Evolutionary conservation across 1,140 invertebrate genomes (phyloP).

Genomic region (Sitobion miscanthi): DNA sequence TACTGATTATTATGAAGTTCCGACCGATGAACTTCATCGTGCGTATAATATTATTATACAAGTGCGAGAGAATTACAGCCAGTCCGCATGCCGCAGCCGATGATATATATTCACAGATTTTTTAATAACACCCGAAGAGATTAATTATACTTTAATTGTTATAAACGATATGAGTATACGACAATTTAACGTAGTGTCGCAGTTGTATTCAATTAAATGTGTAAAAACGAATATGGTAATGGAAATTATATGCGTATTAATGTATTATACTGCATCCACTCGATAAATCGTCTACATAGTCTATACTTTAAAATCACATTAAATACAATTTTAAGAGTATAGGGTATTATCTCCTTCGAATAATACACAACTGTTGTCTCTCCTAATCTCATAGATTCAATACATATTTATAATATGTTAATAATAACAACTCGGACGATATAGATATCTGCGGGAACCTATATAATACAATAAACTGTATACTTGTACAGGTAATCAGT

Average conservation of each 20-base stretch:
- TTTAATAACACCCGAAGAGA: no score
- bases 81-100: no score
- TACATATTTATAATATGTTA: not conserved
- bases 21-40: no score
- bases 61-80: no score
- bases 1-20: no score
- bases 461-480: not conserved
- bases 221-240: not conserved
- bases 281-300: no score
- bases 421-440: not conserved
- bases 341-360: not conserved
- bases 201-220: not conserved
- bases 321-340: not conserved
- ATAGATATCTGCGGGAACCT: not conserved
- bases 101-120: no score
- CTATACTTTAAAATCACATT: no score
- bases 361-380: not conserved
- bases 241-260: not conserved
- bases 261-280: not conserved
- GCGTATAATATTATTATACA: no score
- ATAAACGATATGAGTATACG: not conserved
- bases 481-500: not conserved
- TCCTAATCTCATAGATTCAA: not conserved
- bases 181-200: not conserved
- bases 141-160: not conserved